Percentiles rank a stretch among this genome's conserved stretches.
Evolutionary conservation across 2,797 vertebrate genomes (phyloP).

Genomic region (Danionella dracula): DNA sequence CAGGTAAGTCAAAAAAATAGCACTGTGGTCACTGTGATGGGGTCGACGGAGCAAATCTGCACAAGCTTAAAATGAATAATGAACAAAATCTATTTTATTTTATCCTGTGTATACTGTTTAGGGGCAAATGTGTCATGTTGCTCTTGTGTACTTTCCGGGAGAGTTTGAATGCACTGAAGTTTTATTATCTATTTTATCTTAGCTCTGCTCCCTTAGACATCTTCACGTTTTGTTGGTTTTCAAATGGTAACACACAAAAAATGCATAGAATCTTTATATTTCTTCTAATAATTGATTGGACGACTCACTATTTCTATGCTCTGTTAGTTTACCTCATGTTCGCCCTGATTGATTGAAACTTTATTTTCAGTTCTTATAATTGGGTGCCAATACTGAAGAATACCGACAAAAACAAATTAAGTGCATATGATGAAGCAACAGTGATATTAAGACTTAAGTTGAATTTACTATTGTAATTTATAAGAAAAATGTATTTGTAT

Average conservation of each 20-base stretch:
- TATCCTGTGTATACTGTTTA: background rate
- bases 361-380: conserved; percentile 59
- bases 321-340: too few relatives aligned
- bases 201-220: background rate
- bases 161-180: conserved; percentile 14
- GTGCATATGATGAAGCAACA: too few relatives aligned
- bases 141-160: background rate
- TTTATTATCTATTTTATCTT: background rate
- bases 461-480: conserved; percentile 58
- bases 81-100: conserved; percentile 4
- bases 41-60: background rate
- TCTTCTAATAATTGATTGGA: background rate
- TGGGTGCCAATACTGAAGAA: conserved; percentile 61
- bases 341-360: too few relatives aligned
- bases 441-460: too few relatives aligned
- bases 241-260: background rate
- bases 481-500: conserved; percentile 73
- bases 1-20: background rate
- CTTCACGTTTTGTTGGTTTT: too few relatives aligned
- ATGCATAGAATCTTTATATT: background rate
- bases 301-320: too few relatives aligned
- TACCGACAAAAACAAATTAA: too few relatives aligned
- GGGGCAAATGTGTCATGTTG: background rate
- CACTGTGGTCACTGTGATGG: conserved; percentile 8
- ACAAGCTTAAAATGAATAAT: background rate